Conservation (phyloP, 64 coral and sea anemone species). For the Trachythela sp. region DNA sequence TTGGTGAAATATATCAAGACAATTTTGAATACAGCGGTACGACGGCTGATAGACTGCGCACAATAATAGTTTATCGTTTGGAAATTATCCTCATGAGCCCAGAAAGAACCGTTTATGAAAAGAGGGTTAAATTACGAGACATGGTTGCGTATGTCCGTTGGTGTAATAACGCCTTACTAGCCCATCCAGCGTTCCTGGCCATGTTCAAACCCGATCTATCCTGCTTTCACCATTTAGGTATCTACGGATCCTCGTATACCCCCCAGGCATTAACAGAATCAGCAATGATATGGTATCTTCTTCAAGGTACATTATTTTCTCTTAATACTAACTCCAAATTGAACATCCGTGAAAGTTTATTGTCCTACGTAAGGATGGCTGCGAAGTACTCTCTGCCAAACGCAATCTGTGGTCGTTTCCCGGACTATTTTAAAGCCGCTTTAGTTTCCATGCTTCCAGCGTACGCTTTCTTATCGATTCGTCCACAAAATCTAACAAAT, state of each 20-base stretch:
- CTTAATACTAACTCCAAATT: neutral
- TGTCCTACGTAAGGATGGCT: neutral
- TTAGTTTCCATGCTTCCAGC: neutral
- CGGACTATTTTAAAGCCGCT: neutral
- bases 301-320: constrained; percentile 22
- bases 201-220: constrained; percentile 43
- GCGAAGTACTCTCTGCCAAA: constrained; percentile 18
- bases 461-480: constrained; percentile 19
- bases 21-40: constrained; percentile 49
- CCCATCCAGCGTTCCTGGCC: neutral
- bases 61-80: constrained; percentile 30
- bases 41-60: constrained; percentile 48
- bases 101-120: neutral
- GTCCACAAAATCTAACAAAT: constrained; percentile 2
- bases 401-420: constrained; percentile 27
- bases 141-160: constrained; percentile 38
- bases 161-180: constrained; percentile 9
- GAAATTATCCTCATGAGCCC: constrained; percentile 35
- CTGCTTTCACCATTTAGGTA: constrained; percentile 32
- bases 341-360: constrained; percentile 15
- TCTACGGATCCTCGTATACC: constrained; percentile 32
- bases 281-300: constrained; percentile 7
- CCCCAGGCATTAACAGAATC: constrained; percentile 8
- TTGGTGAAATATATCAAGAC: constrained; percentile 30
- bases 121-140: constrained; percentile 26